These are phyloP conservation scores for Drosophila pseudoananassae DNA, from an alignment of 1,140 invertebrate genomes.

Conservation along the genomic window DNA sequence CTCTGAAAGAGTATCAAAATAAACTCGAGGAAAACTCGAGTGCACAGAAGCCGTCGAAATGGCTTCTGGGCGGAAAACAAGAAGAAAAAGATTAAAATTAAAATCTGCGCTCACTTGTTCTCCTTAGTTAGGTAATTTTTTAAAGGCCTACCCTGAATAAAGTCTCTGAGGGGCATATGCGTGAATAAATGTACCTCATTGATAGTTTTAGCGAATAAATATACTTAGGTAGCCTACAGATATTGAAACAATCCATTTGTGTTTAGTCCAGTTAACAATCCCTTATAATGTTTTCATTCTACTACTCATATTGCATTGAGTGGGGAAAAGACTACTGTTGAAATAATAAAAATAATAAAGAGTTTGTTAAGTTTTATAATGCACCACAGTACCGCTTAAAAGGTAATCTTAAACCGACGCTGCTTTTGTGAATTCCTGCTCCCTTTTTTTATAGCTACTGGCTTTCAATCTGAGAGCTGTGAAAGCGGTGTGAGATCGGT, in stretches of 20 bases:
- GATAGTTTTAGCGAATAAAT: too few relatives aligned
- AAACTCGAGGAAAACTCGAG: constrained; percentile 47
- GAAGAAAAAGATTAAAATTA: constrained; percentile 77
- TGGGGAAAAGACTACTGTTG: too few relatives aligned
- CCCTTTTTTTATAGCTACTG: constrained; percentile 4
- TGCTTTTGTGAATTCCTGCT: not conserved
- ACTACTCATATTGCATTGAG: too few relatives aligned
- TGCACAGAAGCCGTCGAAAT: constrained; percentile 55
- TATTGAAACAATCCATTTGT: too few relatives aligned
- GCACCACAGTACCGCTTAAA: not conserved
- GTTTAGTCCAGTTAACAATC: not conserved
- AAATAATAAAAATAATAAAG: too few relatives aligned
- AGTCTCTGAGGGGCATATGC: not conserved
- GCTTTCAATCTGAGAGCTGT: constrained; percentile 34
- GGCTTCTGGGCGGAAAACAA: constrained; percentile 7
- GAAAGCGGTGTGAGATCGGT: constrained; percentile 68
- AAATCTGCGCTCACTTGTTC: constrained; percentile 65
- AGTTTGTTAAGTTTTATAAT: not conserved
- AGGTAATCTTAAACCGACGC: constrained; percentile 22
- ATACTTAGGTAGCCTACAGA: too few relatives aligned
- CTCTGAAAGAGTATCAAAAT: not conserved
- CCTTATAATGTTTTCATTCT: too few relatives aligned
- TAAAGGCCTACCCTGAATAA: constrained; percentile 12
- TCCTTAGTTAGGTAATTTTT: constrained; percentile 26
- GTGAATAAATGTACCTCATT: not conserved